Evolutionary conservation across 2,113 vertebrate genomes (phyloP).

Genomic region (Tragelaphus imberbis): DNA sequence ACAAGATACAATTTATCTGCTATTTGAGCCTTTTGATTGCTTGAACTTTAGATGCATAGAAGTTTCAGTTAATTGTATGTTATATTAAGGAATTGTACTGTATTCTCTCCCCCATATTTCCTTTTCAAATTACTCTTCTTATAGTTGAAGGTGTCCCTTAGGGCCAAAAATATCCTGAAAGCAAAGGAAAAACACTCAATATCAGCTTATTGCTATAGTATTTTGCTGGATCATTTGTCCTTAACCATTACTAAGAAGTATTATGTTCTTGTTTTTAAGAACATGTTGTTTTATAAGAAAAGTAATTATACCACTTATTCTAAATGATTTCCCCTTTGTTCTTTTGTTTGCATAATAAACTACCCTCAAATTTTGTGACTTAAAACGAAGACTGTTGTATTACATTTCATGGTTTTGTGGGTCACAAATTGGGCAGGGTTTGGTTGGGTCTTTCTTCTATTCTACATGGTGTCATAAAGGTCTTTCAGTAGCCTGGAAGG

Average conservation of each 20-base stretch:
- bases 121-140: not conserved
- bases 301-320: not conserved
- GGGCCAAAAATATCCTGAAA: not conserved
- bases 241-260: not conserved
- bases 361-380: not conserved
- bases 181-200: not conserved
- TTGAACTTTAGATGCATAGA: not conserved
- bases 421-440: not conserved
- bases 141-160: not conserved
- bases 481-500: not conserved
- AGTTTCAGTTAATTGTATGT: not conserved
- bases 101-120: not conserved
- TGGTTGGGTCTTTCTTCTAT: not conserved
- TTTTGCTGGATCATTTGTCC: not conserved
- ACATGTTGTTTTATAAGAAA: not conserved
- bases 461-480: not conserved
- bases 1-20: not conserved
- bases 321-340: not conserved
- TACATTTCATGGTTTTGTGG: not conserved
- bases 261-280: not conserved
- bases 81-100: not conserved
- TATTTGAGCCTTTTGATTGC: not conserved
- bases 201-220: not conserved
- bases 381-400: not conserved
- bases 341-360: not conserved